Percentiles rank a stretch among this genome's conserved stretches.
phyloP scores from a whole-genome alignment of 2,113 vertebrate species.

The Synchiropus splendidus region DNA sequence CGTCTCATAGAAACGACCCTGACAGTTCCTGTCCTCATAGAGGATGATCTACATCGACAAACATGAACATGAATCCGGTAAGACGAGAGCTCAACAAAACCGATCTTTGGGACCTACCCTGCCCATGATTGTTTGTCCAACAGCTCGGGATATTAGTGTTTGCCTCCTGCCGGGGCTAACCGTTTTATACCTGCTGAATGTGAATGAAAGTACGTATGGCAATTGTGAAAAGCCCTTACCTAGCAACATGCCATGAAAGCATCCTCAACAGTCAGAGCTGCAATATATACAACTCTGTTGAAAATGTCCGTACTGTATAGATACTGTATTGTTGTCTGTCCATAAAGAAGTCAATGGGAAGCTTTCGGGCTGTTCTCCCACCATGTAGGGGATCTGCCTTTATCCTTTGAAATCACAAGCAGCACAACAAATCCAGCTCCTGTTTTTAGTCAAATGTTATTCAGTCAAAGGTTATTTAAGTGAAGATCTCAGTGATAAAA shows the following conservation, averaged over 20 bases:
- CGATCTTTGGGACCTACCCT: constrained; percentile 25
- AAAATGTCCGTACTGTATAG: no score
- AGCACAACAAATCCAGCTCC: no score
- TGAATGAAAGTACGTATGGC: constrained; percentile 19
- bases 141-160: constrained; percentile 23
- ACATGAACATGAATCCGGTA: neutral
- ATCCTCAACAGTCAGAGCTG: constrained; percentile 29
- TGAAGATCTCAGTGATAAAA: no score
- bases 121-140: constrained; percentile 41
- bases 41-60: constrained; percentile 34
- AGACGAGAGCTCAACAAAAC: neutral
- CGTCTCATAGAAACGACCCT: constrained; percentile 49
- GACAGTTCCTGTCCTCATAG: constrained; percentile 53
- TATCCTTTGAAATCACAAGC: no score
- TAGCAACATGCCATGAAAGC: constrained; percentile 47
- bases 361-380: no score
- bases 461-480: no score
- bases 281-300: no score
- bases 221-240: constrained; percentile 52
- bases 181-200: constrained; percentile 49
- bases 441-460: no score
- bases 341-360: no score
- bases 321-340: no score
- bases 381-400: no score
- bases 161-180: constrained; percentile 13